These are phyloP conservation scores for Drosophila kikkawai DNA, from an alignment of 1,140 invertebrate species.

Conservation along the genomic window DNA sequence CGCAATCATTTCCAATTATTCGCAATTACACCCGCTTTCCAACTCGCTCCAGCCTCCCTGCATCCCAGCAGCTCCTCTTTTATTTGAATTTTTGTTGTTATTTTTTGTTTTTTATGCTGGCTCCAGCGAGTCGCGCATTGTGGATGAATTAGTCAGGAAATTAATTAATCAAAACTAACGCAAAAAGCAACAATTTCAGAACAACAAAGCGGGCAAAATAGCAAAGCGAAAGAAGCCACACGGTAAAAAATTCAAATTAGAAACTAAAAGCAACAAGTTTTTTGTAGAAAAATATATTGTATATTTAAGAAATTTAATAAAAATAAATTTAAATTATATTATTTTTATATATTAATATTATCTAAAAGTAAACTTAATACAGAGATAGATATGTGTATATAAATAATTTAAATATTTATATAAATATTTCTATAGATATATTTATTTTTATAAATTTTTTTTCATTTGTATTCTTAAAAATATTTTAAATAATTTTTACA, in stretches of 20 bases:
- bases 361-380: too few relatives aligned
- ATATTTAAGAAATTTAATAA: too few relatives aligned
- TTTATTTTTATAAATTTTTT: too few relatives aligned
- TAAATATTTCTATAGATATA: too few relatives aligned
- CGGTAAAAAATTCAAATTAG: constrained; percentile 2
- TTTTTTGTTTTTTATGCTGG: constrained; percentile 42
- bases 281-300: too few relatives aligned
- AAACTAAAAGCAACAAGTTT: neutral
- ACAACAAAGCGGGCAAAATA: constrained; percentile 29
- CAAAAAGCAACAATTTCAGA: constrained; percentile 53
- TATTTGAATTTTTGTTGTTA: constrained; percentile 15
- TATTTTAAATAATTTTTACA: too few relatives aligned
- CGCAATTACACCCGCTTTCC: constrained; percentile 19
- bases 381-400: too few relatives aligned
- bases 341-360: too few relatives aligned
- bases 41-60: constrained; percentile 3
- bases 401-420: too few relatives aligned
- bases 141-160: constrained; percentile 83
- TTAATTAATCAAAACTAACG: constrained; percentile 83
- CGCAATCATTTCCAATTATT: constrained; percentile 60
- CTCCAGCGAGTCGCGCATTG: constrained; percentile 79
- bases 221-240: constrained; percentile 22
- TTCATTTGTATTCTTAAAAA: too few relatives aligned
- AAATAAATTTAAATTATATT: too few relatives aligned
- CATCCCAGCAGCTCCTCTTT: constrained; percentile 6